Base-by-base conservation (phyloP, 2,797 vertebrate species). In the Melanotaenia boesemani region DNA sequence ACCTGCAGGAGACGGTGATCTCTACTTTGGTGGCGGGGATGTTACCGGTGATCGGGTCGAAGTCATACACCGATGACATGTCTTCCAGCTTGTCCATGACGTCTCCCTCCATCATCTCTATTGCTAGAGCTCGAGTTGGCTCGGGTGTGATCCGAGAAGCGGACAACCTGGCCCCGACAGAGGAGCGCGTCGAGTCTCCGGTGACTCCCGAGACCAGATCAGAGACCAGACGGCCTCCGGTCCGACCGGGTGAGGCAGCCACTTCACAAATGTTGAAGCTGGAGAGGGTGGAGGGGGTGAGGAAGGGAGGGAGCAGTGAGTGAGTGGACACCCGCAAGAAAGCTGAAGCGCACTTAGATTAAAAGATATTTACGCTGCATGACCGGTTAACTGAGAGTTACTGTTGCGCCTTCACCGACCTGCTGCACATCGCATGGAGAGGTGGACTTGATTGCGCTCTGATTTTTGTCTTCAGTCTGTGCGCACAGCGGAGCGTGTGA, bases 1-100 rank as follows among this genome's bases (percentile, higher is more conserved):
- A 98, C 97, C 97, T 97, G 96, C 97, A 98, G 52, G 97, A 99
- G 75, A 98, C 97, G 41, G 96, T 98, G 90, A 98, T 95, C 88
- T 99, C 97, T 88, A 99, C 97, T 90, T 97, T 97, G 72, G 97
- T 98, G 82, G 97, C 96, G 26, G 97, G 97, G 80, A 97, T 96
- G 93, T 95, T 96, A 66, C 95, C 96, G 66, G 94, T 94, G 80
- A 98, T 94, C 67, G 96, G 96, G 89, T 97, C 97, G 90, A 97
- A 96, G 89, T 95, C 95, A 81, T 95, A 95, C 89, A 97, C 94
- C 80, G 96, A 97, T 72, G 96, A 95, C 97, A 96, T 96, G 92
- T 96, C 96, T 80, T 96, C 95, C 76, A 95, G 92, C 90, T 95
- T 96, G 93, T 97, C 96, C 95, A 95, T 94, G 64, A 91, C 95